Percentiles rank a stretch among this genome's conserved stretches.
Evolutionary conservation across 2,888 invertebrate genomes (phyloP).

Genomic region (Volucella inflata): DNA sequence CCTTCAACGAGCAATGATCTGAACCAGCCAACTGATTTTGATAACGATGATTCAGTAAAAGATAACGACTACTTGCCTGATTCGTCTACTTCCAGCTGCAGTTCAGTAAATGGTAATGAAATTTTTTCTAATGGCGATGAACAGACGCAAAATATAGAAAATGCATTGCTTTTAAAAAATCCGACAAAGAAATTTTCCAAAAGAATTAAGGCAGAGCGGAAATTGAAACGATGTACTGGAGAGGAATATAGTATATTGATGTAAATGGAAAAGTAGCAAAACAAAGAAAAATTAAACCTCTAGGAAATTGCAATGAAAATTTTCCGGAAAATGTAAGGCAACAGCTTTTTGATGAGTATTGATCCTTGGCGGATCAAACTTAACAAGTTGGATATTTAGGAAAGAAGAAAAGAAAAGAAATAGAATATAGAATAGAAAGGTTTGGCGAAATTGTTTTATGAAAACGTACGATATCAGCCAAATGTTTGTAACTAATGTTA

Average conservation of each 20-base stretch:
- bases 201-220: conserved; percentile 13
- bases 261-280: conserved; percentile 6
- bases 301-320: not conserved
- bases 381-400: conserved; percentile 1
- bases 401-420: conserved; percentile 19
- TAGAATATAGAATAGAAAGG: conserved; percentile 10
- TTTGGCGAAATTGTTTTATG: conserved; percentile 22
- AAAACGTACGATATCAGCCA: conserved; percentile 12
- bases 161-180: conserved; percentile 9
- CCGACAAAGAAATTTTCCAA: conserved; percentile 20
- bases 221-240: conserved; percentile 31
- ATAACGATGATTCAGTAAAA: too few relatives aligned
- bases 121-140: too few relatives aligned
- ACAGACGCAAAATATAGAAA: too few relatives aligned
- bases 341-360: conserved; percentile 11
- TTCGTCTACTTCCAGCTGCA: too few relatives aligned
- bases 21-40: conserved; percentile 9
- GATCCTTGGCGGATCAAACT: too few relatives aligned
- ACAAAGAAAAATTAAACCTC: conserved; percentile 20
- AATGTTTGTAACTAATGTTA: conserved; percentile 15
- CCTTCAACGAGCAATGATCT: conserved; percentile 21
- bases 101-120: too few relatives aligned
- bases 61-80: too few relatives aligned
- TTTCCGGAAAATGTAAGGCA: conserved; percentile 5
- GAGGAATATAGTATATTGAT: conserved; percentile 28